phyloP scores from a whole-genome alignment of 2,888 invertebrate species.

The Plagiodera versicolora region DNA sequence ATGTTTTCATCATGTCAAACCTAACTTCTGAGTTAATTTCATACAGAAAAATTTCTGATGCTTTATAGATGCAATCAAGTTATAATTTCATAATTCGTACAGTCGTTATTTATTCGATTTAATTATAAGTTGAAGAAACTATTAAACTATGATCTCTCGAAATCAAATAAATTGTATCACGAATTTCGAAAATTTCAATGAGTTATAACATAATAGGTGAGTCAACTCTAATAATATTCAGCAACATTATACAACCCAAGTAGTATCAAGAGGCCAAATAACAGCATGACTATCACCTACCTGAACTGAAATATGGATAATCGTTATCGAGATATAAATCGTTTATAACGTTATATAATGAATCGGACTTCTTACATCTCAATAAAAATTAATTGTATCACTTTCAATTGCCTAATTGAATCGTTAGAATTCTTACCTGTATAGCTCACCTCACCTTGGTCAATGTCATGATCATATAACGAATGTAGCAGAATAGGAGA shows the following conservation, averaged over 20 bases:
- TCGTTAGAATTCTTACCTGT: background rate
- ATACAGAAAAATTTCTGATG: too few relatives aligned
- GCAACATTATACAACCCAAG: background rate
- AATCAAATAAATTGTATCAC: too few relatives aligned
- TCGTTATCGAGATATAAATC: background rate
- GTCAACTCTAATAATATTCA: background rate
- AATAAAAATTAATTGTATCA: background rate
- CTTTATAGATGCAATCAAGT: too few relatives aligned
- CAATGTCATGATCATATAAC: constrained; percentile 1
- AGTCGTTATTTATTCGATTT: too few relatives aligned
- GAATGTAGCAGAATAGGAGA: background rate
- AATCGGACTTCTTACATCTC: background rate
- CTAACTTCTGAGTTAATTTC: too few relatives aligned
- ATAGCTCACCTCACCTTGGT: background rate
- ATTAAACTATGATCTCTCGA: too few relatives aligned
- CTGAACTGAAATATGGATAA: background rate
- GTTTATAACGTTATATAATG: background rate
- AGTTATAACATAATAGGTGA: too few relatives aligned
- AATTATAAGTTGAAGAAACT: too few relatives aligned
- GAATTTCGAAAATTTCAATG: too few relatives aligned
- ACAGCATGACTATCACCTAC: background rate
- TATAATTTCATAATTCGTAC: too few relatives aligned
- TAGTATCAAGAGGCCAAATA: background rate
- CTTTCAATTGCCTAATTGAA: background rate
- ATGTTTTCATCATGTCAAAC: too few relatives aligned